Conservation (phyloP, 2,113 vertebrate species). For the Varanus komodoensis region DNA sequence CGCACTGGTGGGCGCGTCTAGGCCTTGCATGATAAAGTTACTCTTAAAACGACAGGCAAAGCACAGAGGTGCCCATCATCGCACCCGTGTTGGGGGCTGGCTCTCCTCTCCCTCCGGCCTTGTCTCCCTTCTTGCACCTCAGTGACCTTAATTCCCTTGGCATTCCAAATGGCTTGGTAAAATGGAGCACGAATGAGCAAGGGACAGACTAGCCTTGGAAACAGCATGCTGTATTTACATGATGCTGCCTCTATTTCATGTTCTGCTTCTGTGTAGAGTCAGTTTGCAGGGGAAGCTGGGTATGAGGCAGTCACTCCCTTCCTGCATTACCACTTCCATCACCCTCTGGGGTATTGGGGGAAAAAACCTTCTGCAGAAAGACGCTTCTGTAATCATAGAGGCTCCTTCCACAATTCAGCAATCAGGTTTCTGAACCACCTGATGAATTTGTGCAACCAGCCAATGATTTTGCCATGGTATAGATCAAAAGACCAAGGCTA, state of each 20-base stretch:
- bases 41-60: conserved; percentile 13
- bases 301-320: too few relatives aligned
- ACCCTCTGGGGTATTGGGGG: background rate
- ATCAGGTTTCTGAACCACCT: background rate
- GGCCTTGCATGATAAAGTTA: conserved; percentile 26
- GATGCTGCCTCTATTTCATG: background rate
- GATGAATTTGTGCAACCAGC: too few relatives aligned
- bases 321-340: background rate
- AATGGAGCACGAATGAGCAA: background rate
- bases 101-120: background rate
- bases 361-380: too few relatives aligned
- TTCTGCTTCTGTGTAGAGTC: background rate
- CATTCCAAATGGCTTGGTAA: background rate
- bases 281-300: background rate
- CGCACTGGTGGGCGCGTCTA: conserved; percentile 7
- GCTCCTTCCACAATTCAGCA: background rate
- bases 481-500: too few relatives aligned
- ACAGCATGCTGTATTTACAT: too few relatives aligned
- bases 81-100: background rate
- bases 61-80: conserved; percentile 24
- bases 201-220: too few relatives aligned
- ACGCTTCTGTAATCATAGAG: too few relatives aligned
- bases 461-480: too few relatives aligned
- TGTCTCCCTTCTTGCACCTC: background rate
- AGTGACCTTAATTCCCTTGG: background rate